Percentiles rank a stretch among this genome's conserved stretches.
Evolutionary conservation across 2,888 invertebrate genomes (phyloP).

Genomic region (Halictus quadricinctus): DNA sequence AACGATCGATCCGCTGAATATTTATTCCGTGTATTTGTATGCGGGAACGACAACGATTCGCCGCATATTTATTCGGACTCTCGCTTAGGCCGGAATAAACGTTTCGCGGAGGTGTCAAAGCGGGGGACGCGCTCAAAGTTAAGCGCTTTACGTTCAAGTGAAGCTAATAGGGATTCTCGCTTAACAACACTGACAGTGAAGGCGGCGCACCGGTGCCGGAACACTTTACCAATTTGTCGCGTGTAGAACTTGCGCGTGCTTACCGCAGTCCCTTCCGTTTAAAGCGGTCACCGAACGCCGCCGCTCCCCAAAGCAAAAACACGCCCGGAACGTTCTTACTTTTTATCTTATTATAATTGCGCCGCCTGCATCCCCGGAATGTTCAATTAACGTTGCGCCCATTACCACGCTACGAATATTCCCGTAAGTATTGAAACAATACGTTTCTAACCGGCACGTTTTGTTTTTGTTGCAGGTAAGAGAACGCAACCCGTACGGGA

Average conservation of each 20-base stretch:
- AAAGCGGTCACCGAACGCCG: conserved; percentile 15
- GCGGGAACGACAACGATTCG: conserved; percentile 41
- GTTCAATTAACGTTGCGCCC: neutral
- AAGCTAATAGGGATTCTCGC: conserved; percentile 53
- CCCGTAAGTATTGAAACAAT: neutral
- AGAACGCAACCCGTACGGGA: too few species aligned
- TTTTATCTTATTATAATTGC: conserved; percentile 9
- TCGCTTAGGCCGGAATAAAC: conserved; percentile 21
- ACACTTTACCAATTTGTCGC: conserved; percentile 41
- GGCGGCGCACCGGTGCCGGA: conserved; percentile 4
- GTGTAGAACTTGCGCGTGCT: conserved; percentile 20
- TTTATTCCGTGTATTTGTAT: conserved; percentile 30
- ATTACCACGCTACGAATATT: neutral
- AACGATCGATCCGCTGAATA: conserved; percentile 22
- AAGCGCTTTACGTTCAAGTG: conserved; percentile 46
- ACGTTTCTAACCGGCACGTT: neutral
- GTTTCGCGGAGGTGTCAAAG: conserved; percentile 37
- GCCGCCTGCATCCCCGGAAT: neutral
- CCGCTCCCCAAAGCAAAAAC: neutral
- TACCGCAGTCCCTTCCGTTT: conserved; percentile 21
- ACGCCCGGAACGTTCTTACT: conserved; percentile 3
- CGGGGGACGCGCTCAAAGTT: conserved; percentile 20
- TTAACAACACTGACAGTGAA: conserved; percentile 36
- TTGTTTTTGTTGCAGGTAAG: conserved; percentile 26
- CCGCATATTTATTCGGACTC: conserved; percentile 54